A percentile compares a stretch with the other conserved stretches of the same genome.
phyloP scores from a whole-genome alignment of 2,888 invertebrate species.

The Nomada goodeniana region DNA sequence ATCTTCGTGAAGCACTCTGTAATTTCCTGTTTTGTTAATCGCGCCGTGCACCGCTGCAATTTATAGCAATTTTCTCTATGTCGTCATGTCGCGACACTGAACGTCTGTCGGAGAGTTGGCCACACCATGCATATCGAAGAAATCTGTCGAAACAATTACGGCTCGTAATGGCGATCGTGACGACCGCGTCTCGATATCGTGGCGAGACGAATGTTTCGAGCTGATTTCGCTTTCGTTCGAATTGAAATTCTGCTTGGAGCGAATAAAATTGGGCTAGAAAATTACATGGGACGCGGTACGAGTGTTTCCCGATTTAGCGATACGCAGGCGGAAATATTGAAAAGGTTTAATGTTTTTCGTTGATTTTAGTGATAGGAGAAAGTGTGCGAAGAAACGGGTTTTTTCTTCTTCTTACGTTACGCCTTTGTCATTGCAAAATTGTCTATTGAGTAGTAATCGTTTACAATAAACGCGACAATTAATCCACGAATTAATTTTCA shows the following conservation, averaged over 20 bases:
- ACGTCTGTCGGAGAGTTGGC: neutral
- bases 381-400: no score
- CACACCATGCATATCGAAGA: conserved; percentile 22
- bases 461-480: no score
- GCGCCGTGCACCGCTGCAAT: conserved; percentile 6
- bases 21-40: conserved; percentile 24
- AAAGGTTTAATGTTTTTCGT: no score
- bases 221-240: conserved; percentile 32
- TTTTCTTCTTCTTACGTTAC: no score
- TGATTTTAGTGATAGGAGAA: no score
- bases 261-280: neutral
- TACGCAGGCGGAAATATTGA: no score
- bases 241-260: neutral
- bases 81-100: conserved; percentile 17
- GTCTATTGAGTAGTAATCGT: no score
- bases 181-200: conserved; percentile 43
- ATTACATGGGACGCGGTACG: no score
- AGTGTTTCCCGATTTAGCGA: no score
- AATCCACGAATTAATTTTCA: no score
- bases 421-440: no score
- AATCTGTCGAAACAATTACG: conserved; percentile 49
- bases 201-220: neutral
- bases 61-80: conserved; percentile 3
- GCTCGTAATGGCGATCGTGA: conserved; percentile 35
- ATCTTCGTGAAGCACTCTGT: conserved; percentile 11